A percentile compares a stretch with the other conserved stretches of the same genome.
Conservation (phyloP, 2,113 vertebrate species). For the Cyanistes caeruleus region DNA sequence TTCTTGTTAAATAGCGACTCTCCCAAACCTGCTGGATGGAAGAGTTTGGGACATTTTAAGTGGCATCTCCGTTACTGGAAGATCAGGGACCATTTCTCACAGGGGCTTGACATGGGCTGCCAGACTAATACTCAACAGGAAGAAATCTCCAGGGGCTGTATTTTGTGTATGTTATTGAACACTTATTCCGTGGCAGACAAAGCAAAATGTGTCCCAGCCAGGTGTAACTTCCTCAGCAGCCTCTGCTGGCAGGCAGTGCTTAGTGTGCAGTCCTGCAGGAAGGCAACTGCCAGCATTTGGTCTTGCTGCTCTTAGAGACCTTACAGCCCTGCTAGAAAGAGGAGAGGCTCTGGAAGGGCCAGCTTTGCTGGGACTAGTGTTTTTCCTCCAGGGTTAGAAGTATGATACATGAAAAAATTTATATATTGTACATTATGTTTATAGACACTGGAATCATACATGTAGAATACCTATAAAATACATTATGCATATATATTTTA, state of each 20-base stretch:
- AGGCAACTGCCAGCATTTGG: neutral
- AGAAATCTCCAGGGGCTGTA: neutral
- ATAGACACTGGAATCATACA: accelerated
- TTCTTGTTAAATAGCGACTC: neutral
- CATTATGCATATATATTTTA: neutral
- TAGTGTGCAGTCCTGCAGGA: neutral
- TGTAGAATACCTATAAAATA: neutral
- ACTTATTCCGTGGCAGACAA: neutral
- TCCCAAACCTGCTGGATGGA: neutral
- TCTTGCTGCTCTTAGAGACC: neutral
- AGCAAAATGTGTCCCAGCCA: neutral
- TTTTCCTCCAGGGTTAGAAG: neutral
- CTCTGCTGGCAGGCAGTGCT: neutral
- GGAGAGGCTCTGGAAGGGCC: neutral
- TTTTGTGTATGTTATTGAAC: neutral
- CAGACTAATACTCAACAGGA: neutral
- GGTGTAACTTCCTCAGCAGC: neutral
- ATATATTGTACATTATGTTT: too few species aligned
- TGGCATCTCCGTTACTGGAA: neutral
- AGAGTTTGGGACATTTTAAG: neutral
- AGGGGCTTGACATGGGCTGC: neutral
- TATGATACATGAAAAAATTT: neutral
- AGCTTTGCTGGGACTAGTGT: neutral
- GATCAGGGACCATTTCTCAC: accelerated
- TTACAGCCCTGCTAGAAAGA: neutral